Percentiles rank a stretch among this genome's conserved stretches.
Conservation (phyloP, 64 coral and sea anemone species). For the Trachythela sp. region DNA sequence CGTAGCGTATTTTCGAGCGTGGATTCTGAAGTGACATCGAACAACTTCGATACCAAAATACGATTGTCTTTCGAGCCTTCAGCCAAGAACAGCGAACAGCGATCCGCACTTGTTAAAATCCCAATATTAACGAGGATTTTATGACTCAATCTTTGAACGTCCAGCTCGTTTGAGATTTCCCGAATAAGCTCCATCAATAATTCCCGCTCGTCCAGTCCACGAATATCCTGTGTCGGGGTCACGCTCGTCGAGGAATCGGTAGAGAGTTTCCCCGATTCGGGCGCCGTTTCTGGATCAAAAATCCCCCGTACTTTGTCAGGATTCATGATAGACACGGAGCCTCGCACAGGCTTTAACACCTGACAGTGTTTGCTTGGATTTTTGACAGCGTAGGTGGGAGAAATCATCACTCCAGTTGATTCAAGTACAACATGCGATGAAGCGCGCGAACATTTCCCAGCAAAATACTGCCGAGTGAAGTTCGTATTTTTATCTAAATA, state of each 20-base stretch:
- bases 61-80: conserved; percentile 74
- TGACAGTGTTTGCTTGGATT: no score
- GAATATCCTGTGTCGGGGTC: conserved; percentile 29
- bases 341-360: no score
- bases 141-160: conserved; percentile 89
- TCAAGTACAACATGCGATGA: no score
- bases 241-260: background rate
- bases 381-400: no score
- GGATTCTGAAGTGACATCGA: conserved; percentile 87
- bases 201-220: conserved; percentile 71
- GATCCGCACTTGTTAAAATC: conserved; percentile 87
- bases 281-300: no score
- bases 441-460: no score
- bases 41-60: conserved; percentile 85
- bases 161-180: conserved; percentile 91
- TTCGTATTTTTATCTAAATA: no score
- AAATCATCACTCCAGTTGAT: no score
- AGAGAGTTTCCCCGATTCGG: no score
- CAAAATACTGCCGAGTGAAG: no score
- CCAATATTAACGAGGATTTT: conserved; percentile 96
- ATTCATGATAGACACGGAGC: no score
- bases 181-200: conserved; percentile 95
- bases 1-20: conserved; percentile 68
- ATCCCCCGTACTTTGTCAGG: no score
- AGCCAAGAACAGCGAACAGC: conserved; percentile 83